Evolutionary conservation across 2,113 vertebrate species (phyloP).

Genomic region (Tauraco erythrolophus): DNA sequence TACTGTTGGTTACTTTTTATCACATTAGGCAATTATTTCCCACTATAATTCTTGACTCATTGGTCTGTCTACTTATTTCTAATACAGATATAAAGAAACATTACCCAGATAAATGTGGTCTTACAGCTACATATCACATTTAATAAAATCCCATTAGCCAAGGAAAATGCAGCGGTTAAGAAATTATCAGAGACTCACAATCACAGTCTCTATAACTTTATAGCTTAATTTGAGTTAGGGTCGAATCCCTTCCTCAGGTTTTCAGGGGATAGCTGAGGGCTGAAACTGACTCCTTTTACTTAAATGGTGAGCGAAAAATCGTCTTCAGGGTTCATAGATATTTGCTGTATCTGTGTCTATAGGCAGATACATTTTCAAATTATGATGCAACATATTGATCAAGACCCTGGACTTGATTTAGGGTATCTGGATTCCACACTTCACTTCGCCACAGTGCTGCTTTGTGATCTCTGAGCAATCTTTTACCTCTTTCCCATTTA

Average conservation of each 20-base stretch:
- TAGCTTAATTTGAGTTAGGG: background rate
- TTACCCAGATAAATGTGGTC: conserved; percentile 1
- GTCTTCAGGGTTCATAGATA: background rate
- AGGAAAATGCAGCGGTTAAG: conserved; percentile 22
- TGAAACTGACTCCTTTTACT: background rate
- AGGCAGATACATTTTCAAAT: background rate
- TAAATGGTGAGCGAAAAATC: background rate
- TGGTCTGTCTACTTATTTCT: background rate
- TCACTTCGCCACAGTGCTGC: background rate
- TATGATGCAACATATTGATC: background rate
- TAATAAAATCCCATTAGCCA: conserved; percentile 33
- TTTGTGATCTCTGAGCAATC: background rate
- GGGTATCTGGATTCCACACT: background rate
- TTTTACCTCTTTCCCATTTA: background rate
- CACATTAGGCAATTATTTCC: background rate
- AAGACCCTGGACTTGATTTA: background rate
- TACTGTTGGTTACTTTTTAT: background rate
- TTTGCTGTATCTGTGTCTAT: background rate
- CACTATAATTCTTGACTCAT: background rate
- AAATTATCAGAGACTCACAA: conserved; percentile 28
- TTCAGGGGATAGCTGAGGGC: background rate
- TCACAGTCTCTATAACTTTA: background rate
- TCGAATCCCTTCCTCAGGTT: background rate
- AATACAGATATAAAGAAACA: conserved; percentile 33
- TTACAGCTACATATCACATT: conserved; percentile 33